Conservation (phyloP, 2,888 invertebrate species). For the Epirrita christyi region DNA sequence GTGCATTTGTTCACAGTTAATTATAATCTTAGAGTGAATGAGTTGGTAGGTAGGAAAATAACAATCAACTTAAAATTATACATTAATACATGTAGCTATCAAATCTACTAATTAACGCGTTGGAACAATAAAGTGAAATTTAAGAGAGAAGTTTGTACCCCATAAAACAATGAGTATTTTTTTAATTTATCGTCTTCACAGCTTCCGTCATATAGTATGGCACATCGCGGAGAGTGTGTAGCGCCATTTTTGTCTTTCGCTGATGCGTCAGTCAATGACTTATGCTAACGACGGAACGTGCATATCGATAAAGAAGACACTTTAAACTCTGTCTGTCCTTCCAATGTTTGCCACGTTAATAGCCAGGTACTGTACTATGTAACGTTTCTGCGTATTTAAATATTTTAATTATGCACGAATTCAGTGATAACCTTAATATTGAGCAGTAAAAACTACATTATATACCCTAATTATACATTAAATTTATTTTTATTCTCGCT, state of each 20-base stretch:
- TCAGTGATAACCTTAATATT: conserved; percentile 44
- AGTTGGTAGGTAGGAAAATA: conserved; percentile 1
- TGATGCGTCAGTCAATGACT: too few species aligned
- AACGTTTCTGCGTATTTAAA: conserved; percentile 31
- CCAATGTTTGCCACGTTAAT: background rate
- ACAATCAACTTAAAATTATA: background rate
- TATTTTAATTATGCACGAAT: conserved; percentile 44
- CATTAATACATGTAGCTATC: conserved; percentile 18
- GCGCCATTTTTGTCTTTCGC: too few species aligned
- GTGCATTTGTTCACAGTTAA: conserved; percentile 10
- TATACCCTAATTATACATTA: conserved; percentile 43
- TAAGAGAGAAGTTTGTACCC: conserved; percentile 15
- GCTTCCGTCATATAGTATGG: too few species aligned
- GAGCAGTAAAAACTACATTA: conserved; percentile 43
- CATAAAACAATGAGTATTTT: conserved; percentile 12
- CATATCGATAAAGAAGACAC: too few species aligned
- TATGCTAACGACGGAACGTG: too few species aligned
- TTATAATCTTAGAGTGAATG: conserved; percentile 11
- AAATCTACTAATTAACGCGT: conserved; percentile 10
- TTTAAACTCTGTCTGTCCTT: too few species aligned
- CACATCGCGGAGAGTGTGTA: too few species aligned
- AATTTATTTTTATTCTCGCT: conserved; percentile 37
- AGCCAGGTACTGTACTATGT: conserved; percentile 8
- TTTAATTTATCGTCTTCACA: background rate
- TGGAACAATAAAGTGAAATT: conserved; percentile 6